A percentile compares a stretch with the other conserved stretches of the same genome.
Evolutionary conservation across 2,113 vertebrate genomes (phyloP).

Genomic region (Okapia johnstoni): DNA sequence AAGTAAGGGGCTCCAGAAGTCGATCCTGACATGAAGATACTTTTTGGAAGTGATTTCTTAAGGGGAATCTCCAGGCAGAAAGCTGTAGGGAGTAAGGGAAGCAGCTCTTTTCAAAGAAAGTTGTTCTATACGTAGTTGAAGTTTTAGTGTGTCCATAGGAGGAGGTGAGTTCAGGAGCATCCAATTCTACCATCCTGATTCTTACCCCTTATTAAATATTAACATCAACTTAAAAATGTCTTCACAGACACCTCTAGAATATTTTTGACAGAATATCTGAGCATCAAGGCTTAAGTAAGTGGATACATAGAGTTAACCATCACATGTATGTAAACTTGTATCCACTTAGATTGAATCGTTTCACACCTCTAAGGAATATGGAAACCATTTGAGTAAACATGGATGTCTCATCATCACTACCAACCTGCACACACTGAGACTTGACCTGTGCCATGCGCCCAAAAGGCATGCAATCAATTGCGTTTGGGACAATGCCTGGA

Average conservation of each 20-base stretch:
- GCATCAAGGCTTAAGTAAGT: neutral
- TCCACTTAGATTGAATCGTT: neutral
- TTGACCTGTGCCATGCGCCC: accelerated
- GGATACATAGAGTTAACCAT: neutral
- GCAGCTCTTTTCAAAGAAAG: neutral
- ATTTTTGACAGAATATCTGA: neutral
- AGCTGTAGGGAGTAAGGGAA: too few relatives aligned
- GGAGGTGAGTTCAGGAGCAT: neutral
- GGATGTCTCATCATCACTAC: accelerated
- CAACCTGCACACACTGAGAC: accelerated
- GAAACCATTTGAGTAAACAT: neutral
- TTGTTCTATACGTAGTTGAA: neutral
- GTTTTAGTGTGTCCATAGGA: neutral
- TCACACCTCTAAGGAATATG: neutral
- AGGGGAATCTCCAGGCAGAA: neutral
- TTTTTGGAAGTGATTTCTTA: neutral
- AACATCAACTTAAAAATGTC: neutral
- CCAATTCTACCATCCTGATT: neutral
- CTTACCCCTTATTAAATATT: neutral
- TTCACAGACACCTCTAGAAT: neutral
- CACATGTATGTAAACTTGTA: neutral
- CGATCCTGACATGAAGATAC: neutral
- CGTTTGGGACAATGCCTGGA: neutral
- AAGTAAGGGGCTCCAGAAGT: accelerated
- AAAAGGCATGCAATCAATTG: neutral